Conservation (phyloP, 2,797 vertebrate genomes). For the Hippoglossus hippoglossus region DNA sequence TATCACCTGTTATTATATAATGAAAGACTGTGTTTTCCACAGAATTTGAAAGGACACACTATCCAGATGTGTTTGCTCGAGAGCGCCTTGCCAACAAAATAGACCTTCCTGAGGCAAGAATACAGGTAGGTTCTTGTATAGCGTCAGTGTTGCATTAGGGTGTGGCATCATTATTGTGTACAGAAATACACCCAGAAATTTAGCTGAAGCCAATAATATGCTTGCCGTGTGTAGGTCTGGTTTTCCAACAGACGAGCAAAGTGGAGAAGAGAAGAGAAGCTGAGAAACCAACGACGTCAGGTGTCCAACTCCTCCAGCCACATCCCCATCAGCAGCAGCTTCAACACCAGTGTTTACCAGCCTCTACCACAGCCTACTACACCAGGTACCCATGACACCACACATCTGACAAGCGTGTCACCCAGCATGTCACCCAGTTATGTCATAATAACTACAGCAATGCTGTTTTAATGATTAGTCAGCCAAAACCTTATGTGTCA, state of each 20-base stretch:
- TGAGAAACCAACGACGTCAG: conserved; percentile 96
- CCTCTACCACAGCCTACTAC: conserved; percentile 93
- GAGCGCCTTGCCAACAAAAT: conserved; percentile 99
- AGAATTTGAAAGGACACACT: conserved; percentile 99
- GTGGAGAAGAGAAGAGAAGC: conserved; percentile 98
- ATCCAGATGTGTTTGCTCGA: conserved; percentile 98
- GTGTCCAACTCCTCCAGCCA: conserved; percentile 94
- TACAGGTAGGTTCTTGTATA: conserved; percentile 90
- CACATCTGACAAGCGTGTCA: neutral
- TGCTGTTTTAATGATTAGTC: neutral
- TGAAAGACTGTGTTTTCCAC: conserved; percentile 24
- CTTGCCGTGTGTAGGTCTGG: conserved; percentile 89
- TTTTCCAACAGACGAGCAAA: conserved; percentile 99
- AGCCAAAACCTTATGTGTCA: neutral
- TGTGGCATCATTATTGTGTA: neutral
- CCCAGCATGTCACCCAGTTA: too few relatives aligned
- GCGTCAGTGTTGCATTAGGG: neutral
- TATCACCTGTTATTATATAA: neutral
- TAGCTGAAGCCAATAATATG: neutral
- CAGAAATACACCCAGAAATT: neutral
- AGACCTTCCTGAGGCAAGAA: conserved; percentile 98
- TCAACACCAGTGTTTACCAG: conserved; percentile 95
- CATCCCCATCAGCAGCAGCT: conserved; percentile 98
- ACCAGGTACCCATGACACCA: conserved; percentile 84
- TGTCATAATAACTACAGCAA: too few relatives aligned